Conservation (phyloP, 2,113 vertebrate species). For the Circaetus gallicus region DNA sequence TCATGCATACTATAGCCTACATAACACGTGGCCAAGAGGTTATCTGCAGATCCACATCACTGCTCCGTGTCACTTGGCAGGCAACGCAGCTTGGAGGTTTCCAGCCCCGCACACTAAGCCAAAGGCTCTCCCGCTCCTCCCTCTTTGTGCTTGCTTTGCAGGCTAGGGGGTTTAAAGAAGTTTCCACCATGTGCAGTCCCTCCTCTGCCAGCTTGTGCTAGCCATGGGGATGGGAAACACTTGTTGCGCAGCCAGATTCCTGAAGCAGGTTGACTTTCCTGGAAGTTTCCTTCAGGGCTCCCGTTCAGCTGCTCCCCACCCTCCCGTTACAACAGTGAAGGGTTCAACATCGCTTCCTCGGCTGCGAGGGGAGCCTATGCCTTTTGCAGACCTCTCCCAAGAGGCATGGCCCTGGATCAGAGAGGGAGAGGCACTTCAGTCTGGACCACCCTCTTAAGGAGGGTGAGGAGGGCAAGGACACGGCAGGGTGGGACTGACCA, state of each 20-base stretch:
- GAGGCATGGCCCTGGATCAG: accelerated
- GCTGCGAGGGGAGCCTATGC: not conserved
- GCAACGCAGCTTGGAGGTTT: not conserved
- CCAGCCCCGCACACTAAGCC: not conserved
- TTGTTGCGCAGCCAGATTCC: not conserved
- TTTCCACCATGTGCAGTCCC: not conserved
- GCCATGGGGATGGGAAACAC: not conserved
- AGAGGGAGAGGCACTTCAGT: not conserved
- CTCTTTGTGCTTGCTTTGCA: not conserved
- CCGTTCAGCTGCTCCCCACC: not conserved
- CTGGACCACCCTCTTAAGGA: not conserved
- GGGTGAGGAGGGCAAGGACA: not conserved
- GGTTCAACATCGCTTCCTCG: accelerated
- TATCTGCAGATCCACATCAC: not conserved
- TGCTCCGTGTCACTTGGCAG: not conserved
- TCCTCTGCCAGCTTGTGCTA: not conserved
- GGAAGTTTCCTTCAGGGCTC: not conserved
- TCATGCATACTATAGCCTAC: not conserved
- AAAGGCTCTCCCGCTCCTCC: not conserved
- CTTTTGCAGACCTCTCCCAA: not conserved
- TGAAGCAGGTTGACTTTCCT: not conserved
- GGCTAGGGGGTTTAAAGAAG: not conserved
- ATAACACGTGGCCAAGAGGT: not conserved
- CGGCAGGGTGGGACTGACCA: not conserved
- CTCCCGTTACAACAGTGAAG: accelerated